Evolutionary conservation across 2,888 invertebrate species (phyloP).

Genomic region (Mythimna albipuncta): DNA sequence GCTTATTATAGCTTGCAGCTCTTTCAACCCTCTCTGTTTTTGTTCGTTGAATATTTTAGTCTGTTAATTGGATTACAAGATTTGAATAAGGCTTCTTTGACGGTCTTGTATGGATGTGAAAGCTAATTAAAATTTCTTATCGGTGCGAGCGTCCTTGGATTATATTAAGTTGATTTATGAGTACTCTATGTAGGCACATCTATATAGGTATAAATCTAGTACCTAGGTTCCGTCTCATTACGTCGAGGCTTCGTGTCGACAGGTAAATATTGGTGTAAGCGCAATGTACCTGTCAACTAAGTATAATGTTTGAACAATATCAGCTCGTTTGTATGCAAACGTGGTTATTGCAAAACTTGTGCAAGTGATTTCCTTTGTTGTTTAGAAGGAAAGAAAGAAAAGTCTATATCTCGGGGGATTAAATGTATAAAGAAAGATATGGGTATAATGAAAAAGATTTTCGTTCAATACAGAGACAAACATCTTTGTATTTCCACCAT

Average conservation of each 20-base stretch:
- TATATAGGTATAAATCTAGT: slow-evolving; percentile 13
- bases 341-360: slow-evolving; percentile 42
- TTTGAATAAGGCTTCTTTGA: slow-evolving; percentile 68
- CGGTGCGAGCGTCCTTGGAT: slow-evolving; percentile 57
- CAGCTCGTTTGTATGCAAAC: slow-evolving; percentile 44
- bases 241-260: slow-evolving; percentile 15
- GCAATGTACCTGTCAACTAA: slow-evolving; percentile 43
- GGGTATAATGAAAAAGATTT: slow-evolving; percentile 66
- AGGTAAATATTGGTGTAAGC: slow-evolving; percentile 52
- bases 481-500: slow-evolving; percentile 71
- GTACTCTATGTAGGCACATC: slow-evolving; percentile 13
- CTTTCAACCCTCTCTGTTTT: slow-evolving; percentile 70
- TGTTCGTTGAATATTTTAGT: slow-evolving; percentile 73
- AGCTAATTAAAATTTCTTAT: slow-evolving; percentile 65
- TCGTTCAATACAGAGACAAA: slow-evolving; percentile 68
- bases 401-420: slow-evolving; percentile 49
- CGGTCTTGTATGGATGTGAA: slow-evolving; percentile 56
- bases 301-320: slow-evolving; percentile 52
- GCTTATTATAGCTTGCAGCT: slow-evolving; percentile 67
- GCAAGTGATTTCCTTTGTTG: slow-evolving; percentile 43
- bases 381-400: slow-evolving; percentile 46
- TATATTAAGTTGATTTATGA: slow-evolving; percentile 61
- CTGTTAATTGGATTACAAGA: slow-evolving; percentile 73
- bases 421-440: slow-evolving; percentile 62
- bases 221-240: slow-evolving; percentile 51